Conservation (phyloP, 2,797 vertebrate genomes). For the Heteromormyrus szaboi region DNA sequence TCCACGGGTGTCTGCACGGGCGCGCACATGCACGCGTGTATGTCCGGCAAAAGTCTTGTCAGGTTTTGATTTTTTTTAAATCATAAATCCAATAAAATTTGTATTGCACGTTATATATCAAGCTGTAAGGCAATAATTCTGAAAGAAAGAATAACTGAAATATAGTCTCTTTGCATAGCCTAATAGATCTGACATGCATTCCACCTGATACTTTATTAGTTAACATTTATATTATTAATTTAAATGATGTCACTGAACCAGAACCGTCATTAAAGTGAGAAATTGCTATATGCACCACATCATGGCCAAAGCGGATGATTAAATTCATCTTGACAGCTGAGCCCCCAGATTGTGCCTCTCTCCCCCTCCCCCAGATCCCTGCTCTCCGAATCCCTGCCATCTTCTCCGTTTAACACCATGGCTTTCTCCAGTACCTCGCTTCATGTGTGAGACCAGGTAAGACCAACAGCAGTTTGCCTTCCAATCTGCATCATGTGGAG, state of each 20-base stretch:
- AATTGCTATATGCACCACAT: constrained; percentile 53
- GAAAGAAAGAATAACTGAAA: constrained; percentile 55
- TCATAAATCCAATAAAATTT: background rate
- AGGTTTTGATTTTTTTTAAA: background rate
- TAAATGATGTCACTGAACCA: constrained; percentile 48
- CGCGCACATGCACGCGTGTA: background rate
- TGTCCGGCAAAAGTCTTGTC: background rate
- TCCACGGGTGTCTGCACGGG: background rate
- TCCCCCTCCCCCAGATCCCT: background rate
- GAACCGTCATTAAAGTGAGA: constrained; percentile 54
- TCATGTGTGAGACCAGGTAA: background rate
- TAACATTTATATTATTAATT: constrained; percentile 68
- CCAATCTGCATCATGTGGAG: background rate
- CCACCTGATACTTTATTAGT: constrained; percentile 67
- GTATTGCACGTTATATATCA: background rate
- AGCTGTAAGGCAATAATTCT: background rate
- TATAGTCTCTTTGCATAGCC: constrained; percentile 63
- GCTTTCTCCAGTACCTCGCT: background rate
- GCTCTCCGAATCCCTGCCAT: background rate
- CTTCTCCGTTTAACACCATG: constrained; percentile 1
- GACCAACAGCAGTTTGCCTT: background rate
- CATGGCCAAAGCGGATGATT: constrained; percentile 16
- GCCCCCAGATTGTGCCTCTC: background rate
- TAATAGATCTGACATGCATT: constrained; percentile 73
- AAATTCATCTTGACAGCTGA: constrained; percentile 23